A percentile compares a stretch with the other conserved stretches of the same genome.
phyloP scores from a whole-genome alignment of 2,797 vertebrate species.

The Serranus cabrilla region DNA sequence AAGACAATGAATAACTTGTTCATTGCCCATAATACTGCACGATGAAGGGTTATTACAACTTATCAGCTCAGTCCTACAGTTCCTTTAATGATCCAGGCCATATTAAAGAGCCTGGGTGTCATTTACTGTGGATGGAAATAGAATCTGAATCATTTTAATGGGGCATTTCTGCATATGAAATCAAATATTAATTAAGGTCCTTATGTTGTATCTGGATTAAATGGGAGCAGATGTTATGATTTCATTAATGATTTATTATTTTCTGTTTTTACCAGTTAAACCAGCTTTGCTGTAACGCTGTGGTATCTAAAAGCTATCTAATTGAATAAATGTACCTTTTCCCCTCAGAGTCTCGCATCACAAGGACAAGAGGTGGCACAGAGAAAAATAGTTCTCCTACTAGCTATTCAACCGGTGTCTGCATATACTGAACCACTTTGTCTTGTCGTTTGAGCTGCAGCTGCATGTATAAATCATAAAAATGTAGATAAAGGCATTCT shows the following conservation, averaged over 20 bases:
- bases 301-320: slow-evolving; percentile 29
- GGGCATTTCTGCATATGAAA: slow-evolving; percentile 13
- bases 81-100: slow-evolving; percentile 5
- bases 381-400: slow-evolving; percentile 30
- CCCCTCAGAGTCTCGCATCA: slow-evolving; percentile 12
- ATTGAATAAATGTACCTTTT: slow-evolving; percentile 34
- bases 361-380: slow-evolving; percentile 38
- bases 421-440: slow-evolving; percentile 48
- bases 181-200: slow-evolving; percentile 39
- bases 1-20: not conserved
- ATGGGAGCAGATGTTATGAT: slow-evolving; percentile 45
- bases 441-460: slow-evolving; percentile 59
- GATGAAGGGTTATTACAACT: not conserved
- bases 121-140: slow-evolving; percentile 8
- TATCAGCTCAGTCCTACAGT: slow-evolving; percentile 9
- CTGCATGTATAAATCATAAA: slow-evolving; percentile 66
- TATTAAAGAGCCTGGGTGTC: not conserved
- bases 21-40: not conserved
- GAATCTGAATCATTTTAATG: slow-evolving; percentile 4
- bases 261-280: slow-evolving; percentile 33
- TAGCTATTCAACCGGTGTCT: slow-evolving; percentile 53
- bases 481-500: slow-evolving; percentile 59
- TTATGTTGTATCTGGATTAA: slow-evolving; percentile 21
- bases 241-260: slow-evolving; percentile 37
- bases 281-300: slow-evolving; percentile 24